phyloP scores from a whole-genome alignment of 2,888 invertebrate species.

The Dichetophora obliterata region DNA sequence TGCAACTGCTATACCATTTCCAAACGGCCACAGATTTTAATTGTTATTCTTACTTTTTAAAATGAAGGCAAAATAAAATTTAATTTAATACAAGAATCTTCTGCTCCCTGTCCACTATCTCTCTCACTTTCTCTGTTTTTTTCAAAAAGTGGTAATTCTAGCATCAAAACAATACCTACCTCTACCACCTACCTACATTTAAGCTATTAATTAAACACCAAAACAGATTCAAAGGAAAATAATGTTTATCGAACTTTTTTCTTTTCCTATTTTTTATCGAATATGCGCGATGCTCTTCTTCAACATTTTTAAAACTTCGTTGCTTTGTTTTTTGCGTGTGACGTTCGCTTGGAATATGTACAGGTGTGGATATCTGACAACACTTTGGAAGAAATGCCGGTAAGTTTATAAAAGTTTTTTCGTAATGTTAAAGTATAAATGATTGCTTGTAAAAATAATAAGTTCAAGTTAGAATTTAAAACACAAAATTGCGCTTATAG shows the following conservation, averaged over 20 bases:
- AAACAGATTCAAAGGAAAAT: conserved; percentile 66
- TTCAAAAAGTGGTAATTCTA: conserved; percentile 17
- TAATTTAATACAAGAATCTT: conserved; percentile 30
- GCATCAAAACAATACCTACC: conserved; percentile 4
- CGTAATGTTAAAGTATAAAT: no score
- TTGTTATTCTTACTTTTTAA: conserved; percentile 54
- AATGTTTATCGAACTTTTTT: conserved; percentile 63
- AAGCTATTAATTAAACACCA: conserved; percentile 65
- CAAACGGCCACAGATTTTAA: conserved; percentile 72
- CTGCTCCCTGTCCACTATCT: background rate
- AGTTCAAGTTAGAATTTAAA: no score
- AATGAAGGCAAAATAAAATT: conserved; percentile 32
- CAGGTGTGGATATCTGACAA: conserved; percentile 85
- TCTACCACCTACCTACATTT: background rate
- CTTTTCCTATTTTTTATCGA: conserved; percentile 55
- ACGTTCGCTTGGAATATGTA: conserved; percentile 8
- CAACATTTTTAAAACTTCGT: conserved; percentile 18
- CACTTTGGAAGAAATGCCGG: conserved; percentile 84
- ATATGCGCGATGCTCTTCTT: conserved; percentile 31
- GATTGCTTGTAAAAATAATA: no score
- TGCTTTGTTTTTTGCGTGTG: conserved; percentile 11
- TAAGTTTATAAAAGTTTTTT: conserved; percentile 70
- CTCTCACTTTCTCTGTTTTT: background rate
- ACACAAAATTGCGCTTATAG: no score
- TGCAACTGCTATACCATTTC: conserved; percentile 72